Conservation (phyloP, 2,113 vertebrate species). For the Gracilinanus agilis region DNA sequence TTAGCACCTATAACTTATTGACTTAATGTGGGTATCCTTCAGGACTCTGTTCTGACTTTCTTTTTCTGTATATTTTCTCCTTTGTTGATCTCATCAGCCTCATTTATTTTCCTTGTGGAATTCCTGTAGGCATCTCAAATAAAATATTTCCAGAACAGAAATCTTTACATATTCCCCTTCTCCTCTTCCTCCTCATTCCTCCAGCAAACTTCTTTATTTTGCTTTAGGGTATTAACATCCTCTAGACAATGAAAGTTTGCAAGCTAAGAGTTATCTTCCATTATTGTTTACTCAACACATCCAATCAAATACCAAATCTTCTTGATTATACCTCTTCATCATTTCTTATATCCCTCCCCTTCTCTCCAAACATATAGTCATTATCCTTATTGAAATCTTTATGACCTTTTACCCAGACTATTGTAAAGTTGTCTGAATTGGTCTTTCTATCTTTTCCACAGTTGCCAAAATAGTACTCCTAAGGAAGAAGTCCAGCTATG, state of each 20-base stretch:
- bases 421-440: not conserved
- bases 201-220: not conserved
- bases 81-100: not conserved
- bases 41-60: not conserved
- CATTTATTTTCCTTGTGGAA: not conserved
- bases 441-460: not conserved
- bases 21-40: not conserved
- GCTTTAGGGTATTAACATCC: not conserved
- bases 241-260: not conserved
- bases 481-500: not conserved
- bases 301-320: not conserved
- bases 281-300: not conserved
- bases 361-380: not conserved
- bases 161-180: not conserved
- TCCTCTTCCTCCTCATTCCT: not conserved
- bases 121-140: not conserved
- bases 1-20: not conserved
- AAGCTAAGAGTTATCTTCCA: not conserved
- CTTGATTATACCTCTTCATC: not conserved
- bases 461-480: not conserved
- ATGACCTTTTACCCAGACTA: not conserved
- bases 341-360: not conserved
- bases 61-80: not conserved
- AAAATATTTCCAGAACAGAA: not conserved
- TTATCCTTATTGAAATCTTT: not conserved